These are phyloP conservation scores for Caenorhabditis elegans DNA, from an alignment of 1,140 invertebrate species.

Conservation along the genomic window WBcel235 BX284606.5:12732501-12733000, in stretches of 20 bases:
- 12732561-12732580: background rate
- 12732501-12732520: background rate
- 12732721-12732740: slow-evolving; percentile 65
- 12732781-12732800: slow-evolving; percentile 77
- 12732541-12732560: background rate
- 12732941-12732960: slow-evolving; percentile 80
- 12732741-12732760: slow-evolving; percentile 61
- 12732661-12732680: background rate
- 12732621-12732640: background rate
- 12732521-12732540: too few species aligned
- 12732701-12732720: too few species aligned
- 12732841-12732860: slow-evolving; percentile 83
- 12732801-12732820: slow-evolving; percentile 87
- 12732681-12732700: too few species aligned
- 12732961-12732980: slow-evolving; percentile 41
- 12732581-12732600: background rate
- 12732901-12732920: slow-evolving; percentile 79
- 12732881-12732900: too few species aligned
- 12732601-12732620: background rate
- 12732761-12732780: slow-evolving; percentile 75
- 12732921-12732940: slow-evolving; percentile 85
- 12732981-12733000: slow-evolving; percentile 44
- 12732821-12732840: slow-evolving; percentile 81
- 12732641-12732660: background rate
- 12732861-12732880: slow-evolving; percentile 80